A percentile compares a stretch with the other conserved stretches of the same genome.
Conservation (phyloP, 1,140 invertebrate genomes). For the Bathynomus jamesi region DNA sequence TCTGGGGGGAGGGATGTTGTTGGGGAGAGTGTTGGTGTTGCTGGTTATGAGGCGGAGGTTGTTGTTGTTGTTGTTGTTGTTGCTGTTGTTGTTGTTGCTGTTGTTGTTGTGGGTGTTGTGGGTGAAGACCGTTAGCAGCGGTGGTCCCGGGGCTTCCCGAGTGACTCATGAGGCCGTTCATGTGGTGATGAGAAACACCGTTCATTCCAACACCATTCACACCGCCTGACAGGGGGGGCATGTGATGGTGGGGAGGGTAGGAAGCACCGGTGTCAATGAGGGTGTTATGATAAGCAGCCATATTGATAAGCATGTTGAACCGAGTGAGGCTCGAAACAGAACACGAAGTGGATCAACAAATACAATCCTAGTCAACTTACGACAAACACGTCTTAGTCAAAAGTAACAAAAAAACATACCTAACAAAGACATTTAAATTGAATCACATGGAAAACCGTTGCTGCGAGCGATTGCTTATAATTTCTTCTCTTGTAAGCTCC, state of each 20-base stretch:
- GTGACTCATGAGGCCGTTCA: constrained; percentile 34
- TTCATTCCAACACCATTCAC: constrained; percentile 19
- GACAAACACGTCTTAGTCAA: neutral
- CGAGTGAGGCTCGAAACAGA: too few species aligned
- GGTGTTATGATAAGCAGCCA: constrained; percentile 37
- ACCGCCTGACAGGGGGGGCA: constrained; percentile 10
- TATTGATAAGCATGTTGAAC: constrained; percentile 38
- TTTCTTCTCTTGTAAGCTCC: neutral
- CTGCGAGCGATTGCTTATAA: neutral
- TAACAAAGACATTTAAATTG: too few species aligned
- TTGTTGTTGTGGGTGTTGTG: constrained; percentile 14
- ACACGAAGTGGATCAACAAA: too few species aligned
- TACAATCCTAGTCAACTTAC: neutral
- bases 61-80: constrained; percentile 22
- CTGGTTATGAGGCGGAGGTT: constrained; percentile 14
- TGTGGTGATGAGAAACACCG: constrained; percentile 30
- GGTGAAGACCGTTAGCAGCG: constrained; percentile 15
- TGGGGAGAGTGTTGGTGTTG: neutral
- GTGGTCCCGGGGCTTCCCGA: constrained; percentile 20
- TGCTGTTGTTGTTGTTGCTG: neutral
- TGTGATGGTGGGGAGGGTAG: constrained; percentile 31
- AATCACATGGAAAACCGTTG: too few species aligned
- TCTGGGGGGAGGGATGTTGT: constrained; percentile 5
- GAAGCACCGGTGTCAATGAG: constrained; percentile 33
- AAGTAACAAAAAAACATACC: neutral